These are phyloP conservation scores for Myiopsitta monachus DNA, from an alignment of 2,113 vertebrate species.

Conservation along the genomic window DNA sequence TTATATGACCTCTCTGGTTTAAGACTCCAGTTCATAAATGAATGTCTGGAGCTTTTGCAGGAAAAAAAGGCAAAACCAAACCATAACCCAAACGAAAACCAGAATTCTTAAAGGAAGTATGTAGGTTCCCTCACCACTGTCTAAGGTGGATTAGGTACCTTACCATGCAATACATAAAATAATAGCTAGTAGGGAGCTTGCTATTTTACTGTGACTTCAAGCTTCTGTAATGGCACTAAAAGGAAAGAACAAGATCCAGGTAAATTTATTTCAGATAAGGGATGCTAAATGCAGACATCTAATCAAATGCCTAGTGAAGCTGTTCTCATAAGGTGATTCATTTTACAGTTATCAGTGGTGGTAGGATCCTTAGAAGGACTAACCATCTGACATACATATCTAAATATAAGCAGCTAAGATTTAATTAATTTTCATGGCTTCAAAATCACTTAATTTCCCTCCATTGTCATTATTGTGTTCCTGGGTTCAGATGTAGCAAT, in stretches of 20 bases:
- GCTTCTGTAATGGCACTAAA: not conserved
- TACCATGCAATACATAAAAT: not conserved
- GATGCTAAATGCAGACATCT: not conserved
- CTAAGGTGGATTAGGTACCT: not conserved
- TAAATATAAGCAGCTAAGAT: not conserved
- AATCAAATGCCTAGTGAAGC: not conserved
- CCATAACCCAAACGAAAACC: not conserved
- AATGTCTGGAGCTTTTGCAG: not conserved
- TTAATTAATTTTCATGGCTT: not conserved
- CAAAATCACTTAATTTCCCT: not conserved
- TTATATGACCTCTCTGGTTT: not conserved
- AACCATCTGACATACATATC: not conserved
- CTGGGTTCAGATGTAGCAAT: not conserved
- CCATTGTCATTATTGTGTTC: not conserved
- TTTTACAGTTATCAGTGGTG: not conserved
- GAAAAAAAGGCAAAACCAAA: not conserved
- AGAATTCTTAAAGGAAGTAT: not conserved
- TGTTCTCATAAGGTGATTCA: not conserved
- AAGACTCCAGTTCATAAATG: not conserved
- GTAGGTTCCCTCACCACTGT: fast-evolving
- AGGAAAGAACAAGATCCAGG: not conserved
- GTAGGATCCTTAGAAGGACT: not conserved
- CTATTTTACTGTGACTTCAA: not conserved
- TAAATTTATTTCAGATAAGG: not conserved
- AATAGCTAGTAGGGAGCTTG: not conserved